Evolutionary conservation across 2,888 invertebrate genomes (phyloP), one percentile per base, ranked within the genome.

Genomic region (Athripsodes cinereus): DNA sequence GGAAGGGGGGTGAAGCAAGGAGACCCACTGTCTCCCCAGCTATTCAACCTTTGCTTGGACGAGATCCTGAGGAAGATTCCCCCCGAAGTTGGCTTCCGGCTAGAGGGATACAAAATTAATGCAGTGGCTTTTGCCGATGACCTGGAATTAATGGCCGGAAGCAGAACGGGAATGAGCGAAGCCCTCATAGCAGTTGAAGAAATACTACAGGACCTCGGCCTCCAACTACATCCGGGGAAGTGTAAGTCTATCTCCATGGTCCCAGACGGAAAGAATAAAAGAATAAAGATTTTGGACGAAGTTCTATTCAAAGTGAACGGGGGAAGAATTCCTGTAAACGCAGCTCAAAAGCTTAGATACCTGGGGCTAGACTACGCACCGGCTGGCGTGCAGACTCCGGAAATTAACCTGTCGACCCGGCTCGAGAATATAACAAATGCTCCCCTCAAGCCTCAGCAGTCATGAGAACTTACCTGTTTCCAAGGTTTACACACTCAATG

Each of bases 1-100:
- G 65, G 69, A n/a, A 48, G 71, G 40, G 72, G 73, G 0, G 73
- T 74, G 8, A 69, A 71, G 49, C 74, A 75, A 63, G 74, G 73
- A 0, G 72, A 74, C 62, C 72, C 34, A n/a, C 64, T 73, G 16
- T 70, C 69, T 8, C 69, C 71, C 1, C 34, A 70, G 1, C 46
- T 72, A 2, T 74, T 75, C 52, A 73, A 74, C 61, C 31, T 50
- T 1, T 26, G 35, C 1, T 20, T 58, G 8, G 55, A 55, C 13
- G 3, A n/a, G 2, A 49, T 16, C 1, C 11, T 58, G 1, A 13
- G 6, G 1, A n/a, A n/a, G n/a, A 6, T 55, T 8, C 35, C 55
- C 1, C 2, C 18, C 0, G 2, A 40, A 13, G 51, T 51, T 2
- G 50, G 40, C 0, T 50, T 40, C 18, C 16, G 10, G 1, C 1